Base-by-base conservation (phyloP, 1,140 invertebrate species). In the Trichomalopsis sarcophagae region DNA sequence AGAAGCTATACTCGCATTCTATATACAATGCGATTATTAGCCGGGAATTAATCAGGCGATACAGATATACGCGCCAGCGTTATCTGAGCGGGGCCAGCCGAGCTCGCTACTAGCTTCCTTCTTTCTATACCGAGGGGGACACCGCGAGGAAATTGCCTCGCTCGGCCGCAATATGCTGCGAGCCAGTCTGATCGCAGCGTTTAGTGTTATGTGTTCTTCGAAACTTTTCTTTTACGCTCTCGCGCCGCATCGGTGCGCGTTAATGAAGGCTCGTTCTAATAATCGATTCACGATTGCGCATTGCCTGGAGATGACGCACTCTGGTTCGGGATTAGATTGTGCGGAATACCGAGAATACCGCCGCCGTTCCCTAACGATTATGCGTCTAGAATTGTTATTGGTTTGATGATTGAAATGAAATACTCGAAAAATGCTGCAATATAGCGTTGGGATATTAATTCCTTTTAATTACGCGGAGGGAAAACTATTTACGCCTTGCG, bases 401-500 rank as follows among this genome's bases (percentile, higher is more conserved):
- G 40, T 10, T 44, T 10, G 40, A 44, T 9, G 1, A 44, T 44
- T 44, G 7, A 44, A 44, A 44, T 44, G 0, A 9, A 36, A 36
- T 36, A 36, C 33, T 36, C 0, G 3, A 36, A 17, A 55, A 55
- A 55, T 17, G 21, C 50, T 74, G 21, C 40, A 74, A 33, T 55
- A 55, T 23, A 79, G 7, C 55, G 55, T 21, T 2, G 21, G 66
- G n/a, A 47, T 14, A 76, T 83, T 75, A 83, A 66, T 69, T 80
- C n/a, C 33, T 2, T 40, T 40, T 80, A 69, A 80, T 80, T 80
- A 80, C 27, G 78, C 62, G 33, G 78, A 80, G 36, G 36, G 78
- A 17, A 80, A 80, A 80, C 78, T 80, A 80, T 80, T 80, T 69
- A 80, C 78, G 78, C 33, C 55, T 23, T 11, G 33, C 40, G n/a